Evolutionary conservation across 2,113 vertebrate genomes (phyloP).

Genomic region (Ancistrus triradiatus): DNA sequence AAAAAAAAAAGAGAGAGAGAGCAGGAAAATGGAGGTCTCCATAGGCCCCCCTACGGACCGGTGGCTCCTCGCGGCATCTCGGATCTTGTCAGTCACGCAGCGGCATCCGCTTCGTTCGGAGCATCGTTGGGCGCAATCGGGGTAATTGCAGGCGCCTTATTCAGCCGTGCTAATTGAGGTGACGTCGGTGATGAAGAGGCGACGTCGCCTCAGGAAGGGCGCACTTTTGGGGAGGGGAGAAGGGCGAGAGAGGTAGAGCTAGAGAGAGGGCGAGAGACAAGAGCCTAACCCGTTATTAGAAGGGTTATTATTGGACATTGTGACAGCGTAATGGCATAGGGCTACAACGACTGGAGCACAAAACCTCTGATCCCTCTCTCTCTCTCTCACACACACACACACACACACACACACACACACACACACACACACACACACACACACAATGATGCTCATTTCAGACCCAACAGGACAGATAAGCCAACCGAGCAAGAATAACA

Average conservation of each 20-base stretch:
- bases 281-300: conserved; percentile 41
- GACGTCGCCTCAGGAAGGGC: conserved; percentile 30
- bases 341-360: conserved; percentile 30
- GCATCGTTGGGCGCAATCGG: conserved; percentile 32
- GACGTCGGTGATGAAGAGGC: conserved; percentile 36
- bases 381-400: conserved; percentile 13
- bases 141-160: conserved; percentile 45
- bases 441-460: conserved; percentile 32
- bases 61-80: neutral
- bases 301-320: conserved; percentile 46
- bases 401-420: conserved; percentile 19
- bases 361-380: conserved; percentile 33
- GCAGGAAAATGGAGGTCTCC: neutral
- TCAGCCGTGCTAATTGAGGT: conserved; percentile 42
- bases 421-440: conserved; percentile 16
- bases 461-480: conserved; percentile 19
- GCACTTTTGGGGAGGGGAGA: conserved; percentile 37
- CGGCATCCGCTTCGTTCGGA: conserved; percentile 32
- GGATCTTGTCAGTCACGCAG: conserved; percentile 19
- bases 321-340: conserved; percentile 46
- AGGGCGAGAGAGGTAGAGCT: conserved; percentile 7
- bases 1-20: neutral
- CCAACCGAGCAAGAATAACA: conserved; percentile 3
- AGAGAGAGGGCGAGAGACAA: conserved; percentile 17
- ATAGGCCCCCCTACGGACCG: neutral